phyloP scores from a whole-genome alignment of 2,888 invertebrate species.

The Drosophila mayaguana region DNA sequence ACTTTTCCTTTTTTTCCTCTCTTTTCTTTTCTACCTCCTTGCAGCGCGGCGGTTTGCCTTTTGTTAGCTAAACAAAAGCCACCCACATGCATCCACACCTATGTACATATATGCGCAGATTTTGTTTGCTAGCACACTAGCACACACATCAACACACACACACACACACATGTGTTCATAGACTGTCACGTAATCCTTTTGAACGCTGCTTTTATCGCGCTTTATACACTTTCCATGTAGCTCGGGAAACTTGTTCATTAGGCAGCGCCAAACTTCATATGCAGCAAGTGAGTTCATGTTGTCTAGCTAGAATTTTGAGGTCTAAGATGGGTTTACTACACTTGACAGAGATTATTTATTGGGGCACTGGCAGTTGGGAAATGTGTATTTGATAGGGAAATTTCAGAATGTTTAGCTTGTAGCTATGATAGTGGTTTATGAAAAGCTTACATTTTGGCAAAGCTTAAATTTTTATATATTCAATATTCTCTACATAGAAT shows the following conservation, averaged over 20 bases:
- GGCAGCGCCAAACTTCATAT: constrained; percentile 19
- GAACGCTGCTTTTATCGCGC: constrained; percentile 78
- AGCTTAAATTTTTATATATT: background rate
- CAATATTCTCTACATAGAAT: too few relatives aligned
- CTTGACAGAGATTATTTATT: background rate
- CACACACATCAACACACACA: constrained; percentile 9
- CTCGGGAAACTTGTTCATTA: constrained; percentile 54
- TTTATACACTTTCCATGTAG: constrained; percentile 56
- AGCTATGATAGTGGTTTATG: background rate
- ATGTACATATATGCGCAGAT: constrained; percentile 18
- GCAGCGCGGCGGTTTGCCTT: constrained; percentile 55
- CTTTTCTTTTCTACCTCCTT: background rate
- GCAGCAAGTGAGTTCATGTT: constrained; percentile 23
- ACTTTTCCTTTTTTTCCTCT: constrained; percentile 72
- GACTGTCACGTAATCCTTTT: constrained; percentile 66
- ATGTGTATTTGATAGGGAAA: background rate
- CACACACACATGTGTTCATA: constrained; percentile 1
- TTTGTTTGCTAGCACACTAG: constrained; percentile 36
- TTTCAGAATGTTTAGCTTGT: background rate
- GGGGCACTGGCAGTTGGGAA: too few relatives aligned
- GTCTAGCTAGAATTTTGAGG: background rate
- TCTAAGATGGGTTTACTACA: background rate
- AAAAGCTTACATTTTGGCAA: background rate
- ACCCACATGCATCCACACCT: constrained; percentile 60
- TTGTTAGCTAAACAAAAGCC: constrained; percentile 77